Base-by-base conservation (phyloP, 2,797 vertebrate species). In the Diglossa cyanea region DNA sequence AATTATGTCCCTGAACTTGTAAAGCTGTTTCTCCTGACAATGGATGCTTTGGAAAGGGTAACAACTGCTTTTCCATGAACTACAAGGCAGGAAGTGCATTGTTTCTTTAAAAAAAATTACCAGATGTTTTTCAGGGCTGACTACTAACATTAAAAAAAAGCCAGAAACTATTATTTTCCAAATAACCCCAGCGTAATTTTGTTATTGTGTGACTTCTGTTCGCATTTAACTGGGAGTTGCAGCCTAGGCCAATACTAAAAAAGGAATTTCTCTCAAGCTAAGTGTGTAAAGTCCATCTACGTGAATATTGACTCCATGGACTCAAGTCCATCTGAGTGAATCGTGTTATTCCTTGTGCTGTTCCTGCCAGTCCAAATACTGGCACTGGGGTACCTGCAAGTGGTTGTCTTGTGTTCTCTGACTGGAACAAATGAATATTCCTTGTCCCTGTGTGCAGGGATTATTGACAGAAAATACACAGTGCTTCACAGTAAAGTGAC, bases 1-100 rank as follows among this genome's bases (percentile, higher is more conserved):
- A 97, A 96, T 91, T 93, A 92, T 68, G 85, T 79, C 83, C 94
- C 95, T 97, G 94, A 97, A 96, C 95, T 97, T 90, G 78, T 63
- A 96, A 97, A 96, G 90, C 95, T 76, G 81, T 57, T 90, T 63
- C 48, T 76, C 50, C 83, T 93, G 96, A 97, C 95, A 97, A 94
- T 97, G 90, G 66, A 30, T 75, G 86, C 96, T 96, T 94, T 93
- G 72, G 92, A 95, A 68, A 70, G 65, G 24, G 45, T 50, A 71
- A 61, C 81, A 96, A 93, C 70, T 95, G 78, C 87, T 94, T 95
- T 97, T 95, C 83, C 92, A 90, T 74, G 90, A 93, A 88, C 57
- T 78, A 82, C 82, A 78, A 84, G 77, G 95, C 95, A 96, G 95
- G 95, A 96, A 96, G 88, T 33, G 50, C 72, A 95, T 93, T 96